A percentile compares a stretch with the other conserved stretches of the same genome.
Conservation (phyloP, 2,797 vertebrate genomes). For the Acropternis orthonyx region DNA sequence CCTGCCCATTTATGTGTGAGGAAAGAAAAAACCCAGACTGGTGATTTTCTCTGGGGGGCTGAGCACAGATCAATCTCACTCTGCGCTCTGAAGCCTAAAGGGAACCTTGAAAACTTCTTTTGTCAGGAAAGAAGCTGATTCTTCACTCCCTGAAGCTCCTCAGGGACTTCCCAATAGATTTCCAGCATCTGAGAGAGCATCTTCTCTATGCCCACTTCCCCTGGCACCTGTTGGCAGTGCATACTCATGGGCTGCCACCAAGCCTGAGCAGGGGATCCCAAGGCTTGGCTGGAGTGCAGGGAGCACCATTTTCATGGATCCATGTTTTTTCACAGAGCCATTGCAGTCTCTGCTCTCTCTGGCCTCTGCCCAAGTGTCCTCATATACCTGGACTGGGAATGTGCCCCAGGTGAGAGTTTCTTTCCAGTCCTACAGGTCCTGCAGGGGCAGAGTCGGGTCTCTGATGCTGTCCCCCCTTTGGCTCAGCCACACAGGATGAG, state of each 20-base stretch:
- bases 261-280: not conserved
- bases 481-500: not conserved
- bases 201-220: not conserved
- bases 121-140: conserved; percentile 49
- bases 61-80: conserved; percentile 48
- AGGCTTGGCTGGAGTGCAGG: not conserved
- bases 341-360: not conserved
- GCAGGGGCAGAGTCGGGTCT: not conserved
- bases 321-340: fast-evolving
- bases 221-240: fast-evolving
- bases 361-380: not conserved
- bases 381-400: not conserved
- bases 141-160: not conserved
- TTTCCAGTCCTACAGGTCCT: not conserved
- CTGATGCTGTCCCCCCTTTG: not conserved
- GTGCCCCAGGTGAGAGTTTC: not conserved
- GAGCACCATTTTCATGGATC: not conserved
- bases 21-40: conserved; percentile 30
- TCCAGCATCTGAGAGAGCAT: not conserved
- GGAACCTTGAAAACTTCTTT: conserved; percentile 71
- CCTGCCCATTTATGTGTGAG: conserved; percentile 42
- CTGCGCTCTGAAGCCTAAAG: conserved; percentile 63
- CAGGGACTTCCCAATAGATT: conserved; percentile 7
- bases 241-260: fast-evolving
- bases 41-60: conserved; percentile 62